A percentile compares a stretch with the other conserved stretches of the same genome.
Conservation (phyloP, 2,888 invertebrate species). For the Standfussiana lucernea region DNA sequence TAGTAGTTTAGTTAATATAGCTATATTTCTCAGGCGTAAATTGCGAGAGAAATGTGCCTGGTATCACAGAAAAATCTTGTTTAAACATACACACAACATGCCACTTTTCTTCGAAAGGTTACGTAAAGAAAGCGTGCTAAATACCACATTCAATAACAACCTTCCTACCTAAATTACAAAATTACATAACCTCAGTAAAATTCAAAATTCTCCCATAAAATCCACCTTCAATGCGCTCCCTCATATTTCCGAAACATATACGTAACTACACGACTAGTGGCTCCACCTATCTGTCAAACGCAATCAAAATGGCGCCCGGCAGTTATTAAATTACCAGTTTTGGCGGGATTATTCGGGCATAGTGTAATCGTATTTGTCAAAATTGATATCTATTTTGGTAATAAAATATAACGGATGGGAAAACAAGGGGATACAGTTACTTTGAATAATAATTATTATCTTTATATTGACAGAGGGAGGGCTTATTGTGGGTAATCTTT, state of each 20-base stretch:
- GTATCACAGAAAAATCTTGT: neutral
- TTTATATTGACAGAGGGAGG: conserved; percentile 33
- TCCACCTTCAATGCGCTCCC: neutral
- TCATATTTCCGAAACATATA: neutral
- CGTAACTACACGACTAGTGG: conserved; percentile 38
- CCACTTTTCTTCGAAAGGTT: too few relatives aligned
- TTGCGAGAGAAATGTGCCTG: neutral
- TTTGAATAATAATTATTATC: conserved; percentile 55
- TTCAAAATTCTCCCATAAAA: conserved; percentile 2
- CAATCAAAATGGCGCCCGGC: conserved; percentile 67
- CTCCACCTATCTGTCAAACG: conserved; percentile 64
- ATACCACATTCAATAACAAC: neutral
- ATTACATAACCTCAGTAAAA: neutral
- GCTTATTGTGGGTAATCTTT: conserved; percentile 32
- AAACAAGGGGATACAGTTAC: conserved; percentile 64
- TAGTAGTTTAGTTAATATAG: neutral
- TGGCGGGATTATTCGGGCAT: conserved; percentile 67
- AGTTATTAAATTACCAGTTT: conserved; percentile 73
- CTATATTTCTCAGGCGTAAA: neutral
- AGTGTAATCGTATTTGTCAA: conserved; percentile 73
- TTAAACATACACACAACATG: too few relatives aligned
- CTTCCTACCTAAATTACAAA: neutral
- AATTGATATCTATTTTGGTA: conserved; percentile 74
- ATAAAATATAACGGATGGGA: conserved; percentile 67
- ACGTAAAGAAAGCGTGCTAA: neutral